Conservation (phyloP, 2,888 invertebrate species). For the Eilema depressum region DNA sequence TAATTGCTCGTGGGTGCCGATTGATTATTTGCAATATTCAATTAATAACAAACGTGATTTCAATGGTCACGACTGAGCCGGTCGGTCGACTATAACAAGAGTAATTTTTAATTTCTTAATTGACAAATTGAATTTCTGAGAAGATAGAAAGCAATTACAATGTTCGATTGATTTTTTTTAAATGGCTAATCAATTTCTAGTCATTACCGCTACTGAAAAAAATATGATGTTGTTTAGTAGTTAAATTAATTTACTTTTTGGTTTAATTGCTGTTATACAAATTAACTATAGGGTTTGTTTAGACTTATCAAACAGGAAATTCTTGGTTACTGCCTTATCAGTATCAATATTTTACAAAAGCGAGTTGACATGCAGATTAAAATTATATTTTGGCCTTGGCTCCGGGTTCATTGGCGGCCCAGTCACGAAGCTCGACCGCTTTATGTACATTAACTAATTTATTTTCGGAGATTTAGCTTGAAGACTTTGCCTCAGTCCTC, state of each 20-base stretch:
- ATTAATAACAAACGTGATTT: constrained; percentile 79
- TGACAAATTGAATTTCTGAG: constrained; percentile 68
- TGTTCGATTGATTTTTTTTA: constrained; percentile 59
- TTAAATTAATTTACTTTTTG: constrained; percentile 49
- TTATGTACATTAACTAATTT: constrained; percentile 79
- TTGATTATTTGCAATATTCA: constrained; percentile 79
- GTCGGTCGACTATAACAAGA: constrained; percentile 58
- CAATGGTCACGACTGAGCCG: constrained; percentile 63
- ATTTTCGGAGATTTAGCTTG: constrained; percentile 75
- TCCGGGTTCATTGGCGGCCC: constrained; percentile 70
- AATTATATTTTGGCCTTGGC: constrained; percentile 61
- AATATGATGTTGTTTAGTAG: constrained; percentile 52
- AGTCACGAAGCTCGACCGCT: constrained; percentile 83
- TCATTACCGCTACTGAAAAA: constrained; percentile 62
- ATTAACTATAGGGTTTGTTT: constrained; percentile 52
- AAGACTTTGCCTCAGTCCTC: constrained; percentile 64
- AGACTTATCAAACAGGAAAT: constrained; percentile 72
- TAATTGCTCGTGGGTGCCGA: constrained; percentile 74
- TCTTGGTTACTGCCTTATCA: constrained; percentile 71
- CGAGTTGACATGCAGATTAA: constrained; percentile 73
- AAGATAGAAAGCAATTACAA: constrained; percentile 62
- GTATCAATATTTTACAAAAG: constrained; percentile 74
- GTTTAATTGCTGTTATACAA: constrained; percentile 46
- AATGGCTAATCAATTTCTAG: constrained; percentile 58
- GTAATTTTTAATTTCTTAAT: constrained; percentile 72